These are phyloP conservation scores for Tetraodon nigroviridis DNA, from an alignment of 2,113 vertebrate genomes.

Conservation along the genomic window DNA sequence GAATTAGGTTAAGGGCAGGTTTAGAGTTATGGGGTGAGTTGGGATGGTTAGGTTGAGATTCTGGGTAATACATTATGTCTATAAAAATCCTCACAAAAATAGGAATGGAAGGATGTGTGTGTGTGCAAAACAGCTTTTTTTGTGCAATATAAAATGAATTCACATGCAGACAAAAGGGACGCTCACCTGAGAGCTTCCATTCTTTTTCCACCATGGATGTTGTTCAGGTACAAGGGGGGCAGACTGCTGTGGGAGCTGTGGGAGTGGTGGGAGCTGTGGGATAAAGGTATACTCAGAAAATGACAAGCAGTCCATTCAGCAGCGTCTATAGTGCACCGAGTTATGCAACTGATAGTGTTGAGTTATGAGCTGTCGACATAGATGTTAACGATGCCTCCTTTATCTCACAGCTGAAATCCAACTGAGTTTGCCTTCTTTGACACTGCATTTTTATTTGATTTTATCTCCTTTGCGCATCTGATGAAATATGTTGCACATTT, in stretches of 20 bases:
- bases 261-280: slow-evolving; percentile 19
- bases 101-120: slow-evolving; percentile 2
- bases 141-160: slow-evolving; percentile 54
- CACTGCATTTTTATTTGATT: slow-evolving; percentile 52
- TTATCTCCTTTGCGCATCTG: slow-evolving; percentile 54
- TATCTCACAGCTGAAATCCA: slow-evolving; percentile 37
- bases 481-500: slow-evolving; percentile 60
- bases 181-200: slow-evolving; percentile 44
- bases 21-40: not conserved
- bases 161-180: slow-evolving; percentile 38
- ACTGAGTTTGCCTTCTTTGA: slow-evolving; percentile 36
- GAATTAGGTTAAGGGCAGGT: too few relatives aligned
- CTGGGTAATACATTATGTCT: too few relatives aligned
- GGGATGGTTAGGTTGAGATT: not conserved
- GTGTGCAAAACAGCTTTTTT: slow-evolving; percentile 28
- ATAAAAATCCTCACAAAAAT: too few relatives aligned
- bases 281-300: slow-evolving; percentile 43
- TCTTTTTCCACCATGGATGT: slow-evolving; percentile 35
- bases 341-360: slow-evolving; percentile 50
- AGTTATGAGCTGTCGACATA: slow-evolving; percentile 55
- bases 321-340: slow-evolving; percentile 53
- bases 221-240: slow-evolving; percentile 44
- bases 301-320: slow-evolving; percentile 36
- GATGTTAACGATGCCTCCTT: slow-evolving; percentile 42
- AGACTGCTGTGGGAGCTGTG: slow-evolving; percentile 25